Evolutionary conservation across 1,140 invertebrate species (phyloP), one percentile per base, ranked within the genome.

Genomic region (Brachionus rubens): DNA sequence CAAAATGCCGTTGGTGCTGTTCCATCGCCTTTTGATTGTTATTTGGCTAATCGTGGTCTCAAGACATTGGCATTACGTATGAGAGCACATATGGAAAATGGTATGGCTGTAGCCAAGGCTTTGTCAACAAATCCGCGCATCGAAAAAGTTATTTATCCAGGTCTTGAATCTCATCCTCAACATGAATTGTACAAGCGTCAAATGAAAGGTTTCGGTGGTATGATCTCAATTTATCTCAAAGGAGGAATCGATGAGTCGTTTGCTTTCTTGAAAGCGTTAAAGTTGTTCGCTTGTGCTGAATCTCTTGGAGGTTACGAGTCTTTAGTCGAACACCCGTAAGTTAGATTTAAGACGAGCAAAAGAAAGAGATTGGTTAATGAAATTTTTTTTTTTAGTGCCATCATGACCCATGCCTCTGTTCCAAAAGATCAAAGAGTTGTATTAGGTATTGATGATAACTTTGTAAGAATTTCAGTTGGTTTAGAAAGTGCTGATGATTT

Each of bases 11-110:
- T 92, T 84, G 95, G 95, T 48, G 88, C 92, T 56, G 90, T 98
- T 3, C 95, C 96, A 9, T 94, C 94, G 0, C 94, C 96, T 0
- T 96, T 97, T 82, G 96, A 99, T 83, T 97, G 95, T 82, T 93
- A 90, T 81, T 85, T 96, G 81, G 92, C 97, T 0, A 94, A 93
- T 81, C 89, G 96, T 50, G 93, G 95, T 80, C 85, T 99, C 47
- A 98, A 98, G 85, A 99, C 96, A 0, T 85, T 98, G 14, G 89
- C 91, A 62, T 78, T 97, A 9, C 87, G 96, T 75, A 98, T 99
- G 96, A 88, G 91, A 79, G 87, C 90, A 80, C 94, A 97, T 80
- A 90, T 90, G 86, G 87, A 88, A 77, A 94, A 91, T 84, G 89
- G 88, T 3, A 79, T 94, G 3, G 86, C 85, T 10, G 88, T 97